Percentiles rank a stretch among this genome's conserved stretches.
Conservation (phyloP, 37 sponge, comb jelly and placozoan species). For the Hexactinellida sp. region DNA sequence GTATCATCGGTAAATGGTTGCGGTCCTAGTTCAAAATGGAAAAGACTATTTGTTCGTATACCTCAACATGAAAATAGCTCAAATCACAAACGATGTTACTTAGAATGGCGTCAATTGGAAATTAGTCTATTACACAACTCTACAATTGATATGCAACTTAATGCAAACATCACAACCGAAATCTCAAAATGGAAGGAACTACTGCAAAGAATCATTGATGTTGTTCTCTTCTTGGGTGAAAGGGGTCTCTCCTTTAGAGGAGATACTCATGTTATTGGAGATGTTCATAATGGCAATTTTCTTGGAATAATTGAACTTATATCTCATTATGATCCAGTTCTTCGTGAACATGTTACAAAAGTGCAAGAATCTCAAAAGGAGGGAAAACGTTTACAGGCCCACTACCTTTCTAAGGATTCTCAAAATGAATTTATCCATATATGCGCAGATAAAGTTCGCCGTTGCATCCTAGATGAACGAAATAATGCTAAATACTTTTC, state of each 20-base stretch:
- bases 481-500: conserved; percentile 23
- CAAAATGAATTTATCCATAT: conserved; percentile 11
- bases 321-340: conserved; percentile 13
- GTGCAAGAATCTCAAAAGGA: conserved; percentile 1
- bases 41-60: conserved; percentile 8
- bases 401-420: conserved; percentile 1
- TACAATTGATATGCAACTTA: conserved; percentile 9
- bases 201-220: conserved; percentile 13
- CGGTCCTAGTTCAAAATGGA: not conserved
- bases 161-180: conserved; percentile 19
- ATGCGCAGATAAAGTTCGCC: conserved; percentile 18
- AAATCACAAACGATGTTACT: conserved; percentile 17
- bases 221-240: conserved; percentile 13
- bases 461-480: conserved; percentile 6
- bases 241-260: not conserved
- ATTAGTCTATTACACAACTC: not conserved
- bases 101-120: conserved; percentile 17
- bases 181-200: not conserved
- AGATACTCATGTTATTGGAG: conserved; percentile 13
- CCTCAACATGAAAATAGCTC: not conserved
- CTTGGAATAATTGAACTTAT: conserved; percentile 15
- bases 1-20: conserved; percentile 12
- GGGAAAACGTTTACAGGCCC: conserved; percentile 16
- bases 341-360: conserved; percentile 11
- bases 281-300: conserved; percentile 17